These are phyloP conservation scores for Rugalucina vietnamica DNA, from an alignment of 2,888 invertebrate genomes.

Conservation along the genomic window DNA sequence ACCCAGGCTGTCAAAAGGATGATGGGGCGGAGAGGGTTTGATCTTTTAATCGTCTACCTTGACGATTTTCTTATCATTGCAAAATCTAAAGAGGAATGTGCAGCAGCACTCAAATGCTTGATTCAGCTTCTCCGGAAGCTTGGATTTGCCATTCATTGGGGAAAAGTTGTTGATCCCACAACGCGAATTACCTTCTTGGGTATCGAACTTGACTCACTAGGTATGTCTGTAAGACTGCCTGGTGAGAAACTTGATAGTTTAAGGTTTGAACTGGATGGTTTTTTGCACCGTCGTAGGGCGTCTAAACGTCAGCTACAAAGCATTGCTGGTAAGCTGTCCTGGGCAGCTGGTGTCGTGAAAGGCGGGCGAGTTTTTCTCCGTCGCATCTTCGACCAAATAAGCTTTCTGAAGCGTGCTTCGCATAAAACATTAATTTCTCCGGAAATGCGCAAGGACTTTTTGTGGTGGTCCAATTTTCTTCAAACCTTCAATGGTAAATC, in stretches of 20 bases:
- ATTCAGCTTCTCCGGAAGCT: conserved; percentile 11
- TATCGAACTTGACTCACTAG: background rate
- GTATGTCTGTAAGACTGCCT: background rate
- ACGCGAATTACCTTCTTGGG: background rate
- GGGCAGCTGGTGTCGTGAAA: conserved; percentile 40
- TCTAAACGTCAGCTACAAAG: conserved; percentile 40
- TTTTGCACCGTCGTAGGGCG: conserved; percentile 24
- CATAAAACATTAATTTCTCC: conserved; percentile 15
- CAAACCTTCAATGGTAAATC: conserved; percentile 26
- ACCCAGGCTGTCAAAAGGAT: no score
- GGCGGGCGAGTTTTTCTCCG: conserved; percentile 33
- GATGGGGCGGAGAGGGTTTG: background rate
- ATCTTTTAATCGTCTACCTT: background rate
- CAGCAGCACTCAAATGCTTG: background rate
- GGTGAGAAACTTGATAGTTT: conserved; percentile 14
- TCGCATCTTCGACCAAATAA: conserved; percentile 26
- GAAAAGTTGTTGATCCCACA: background rate
- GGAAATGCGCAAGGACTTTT: conserved; percentile 12
- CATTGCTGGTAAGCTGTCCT: conserved; percentile 30
- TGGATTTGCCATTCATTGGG: background rate
- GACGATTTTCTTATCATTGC: conserved; percentile 2
- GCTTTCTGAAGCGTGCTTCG: conserved; percentile 16
- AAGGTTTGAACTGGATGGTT: conserved; percentile 9
- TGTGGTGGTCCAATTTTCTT: conserved; percentile 31
- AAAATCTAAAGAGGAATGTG: background rate